A percentile compares a stretch with the other conserved stretches of the same genome.
Evolutionary conservation across 2,797 vertebrate species (phyloP).

Genomic region (Setipinna tenuifilis): DNA sequence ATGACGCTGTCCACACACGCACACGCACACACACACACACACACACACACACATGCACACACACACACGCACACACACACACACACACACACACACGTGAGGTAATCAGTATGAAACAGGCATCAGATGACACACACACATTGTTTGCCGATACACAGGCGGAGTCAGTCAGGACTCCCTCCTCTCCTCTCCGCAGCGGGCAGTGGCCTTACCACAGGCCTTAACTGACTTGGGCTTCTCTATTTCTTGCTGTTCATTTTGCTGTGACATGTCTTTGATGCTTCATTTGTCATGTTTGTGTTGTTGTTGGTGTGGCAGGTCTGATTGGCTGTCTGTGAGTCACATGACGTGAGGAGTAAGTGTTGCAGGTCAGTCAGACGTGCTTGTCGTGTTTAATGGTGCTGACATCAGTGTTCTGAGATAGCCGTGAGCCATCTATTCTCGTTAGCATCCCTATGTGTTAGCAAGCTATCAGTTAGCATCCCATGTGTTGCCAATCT

Average conservation of each 20-base stretch:
- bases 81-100: no score
- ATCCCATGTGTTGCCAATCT: no score
- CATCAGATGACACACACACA: neutral
- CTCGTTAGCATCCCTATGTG: no score
- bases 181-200: neutral
- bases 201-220: conserved; percentile 35
- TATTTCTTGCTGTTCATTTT: neutral
- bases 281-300: conserved; percentile 32
- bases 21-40: no score
- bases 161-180: neutral
- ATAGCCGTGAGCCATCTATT: no score
- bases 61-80: no score
- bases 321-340: neutral
- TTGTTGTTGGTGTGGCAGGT: neutral
- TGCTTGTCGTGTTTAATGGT: neutral
- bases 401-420: neutral
- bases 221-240: conserved; percentile 6
- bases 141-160: neutral
- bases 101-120: no score
- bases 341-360: neutral
- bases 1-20: no score
- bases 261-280: conserved; percentile 58
- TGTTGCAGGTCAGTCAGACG: neutral
- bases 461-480: no score
- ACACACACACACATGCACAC: no score